Conservation (phyloP, 2,888 invertebrate species). For the Tuberolachnus salignus region DNA sequence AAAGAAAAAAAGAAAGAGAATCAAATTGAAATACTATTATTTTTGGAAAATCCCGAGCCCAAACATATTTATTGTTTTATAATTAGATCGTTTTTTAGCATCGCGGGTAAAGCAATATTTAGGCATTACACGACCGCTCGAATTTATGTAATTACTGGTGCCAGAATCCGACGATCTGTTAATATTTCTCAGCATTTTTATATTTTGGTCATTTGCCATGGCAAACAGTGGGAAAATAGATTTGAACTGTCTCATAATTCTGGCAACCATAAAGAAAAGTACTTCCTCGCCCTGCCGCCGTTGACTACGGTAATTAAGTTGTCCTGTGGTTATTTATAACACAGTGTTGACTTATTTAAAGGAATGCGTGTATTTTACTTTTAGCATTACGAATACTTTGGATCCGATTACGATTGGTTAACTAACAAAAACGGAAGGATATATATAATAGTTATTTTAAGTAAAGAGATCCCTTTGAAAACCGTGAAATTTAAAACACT, state of each 20-base stretch:
- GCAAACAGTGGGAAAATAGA: conserved; percentile 55
- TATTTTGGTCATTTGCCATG: conserved; percentile 55
- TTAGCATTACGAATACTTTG: conserved; percentile 29
- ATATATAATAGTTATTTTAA: neutral
- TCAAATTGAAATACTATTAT: neutral
- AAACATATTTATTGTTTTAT: conserved; percentile 22
- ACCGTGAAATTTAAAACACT: neutral
- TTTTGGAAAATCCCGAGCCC: neutral
- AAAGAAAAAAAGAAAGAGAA: no score
- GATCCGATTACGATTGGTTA: conserved; percentile 42
- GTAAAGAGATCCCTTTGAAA: neutral
- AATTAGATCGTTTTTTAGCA: conserved; percentile 39
- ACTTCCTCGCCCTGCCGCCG: conserved; percentile 41
- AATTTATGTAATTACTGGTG: conserved; percentile 41
- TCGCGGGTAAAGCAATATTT: conserved; percentile 37
- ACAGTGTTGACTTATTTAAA: conserved; percentile 55
- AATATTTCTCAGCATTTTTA: conserved; percentile 53
- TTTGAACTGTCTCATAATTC: conserved; percentile 56
- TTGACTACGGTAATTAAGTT: conserved; percentile 54
- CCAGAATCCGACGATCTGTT: conserved; percentile 53
- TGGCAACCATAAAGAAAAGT: conserved; percentile 52
- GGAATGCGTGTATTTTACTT: conserved; percentile 38
- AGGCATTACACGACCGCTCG: conserved; percentile 10
- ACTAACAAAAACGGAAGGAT: conserved; percentile 9
- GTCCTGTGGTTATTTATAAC: conserved; percentile 53